These are phyloP conservation scores for Microchrysa polita DNA, from an alignment of 2,888 invertebrate genomes.

Conservation along the genomic window DNA sequence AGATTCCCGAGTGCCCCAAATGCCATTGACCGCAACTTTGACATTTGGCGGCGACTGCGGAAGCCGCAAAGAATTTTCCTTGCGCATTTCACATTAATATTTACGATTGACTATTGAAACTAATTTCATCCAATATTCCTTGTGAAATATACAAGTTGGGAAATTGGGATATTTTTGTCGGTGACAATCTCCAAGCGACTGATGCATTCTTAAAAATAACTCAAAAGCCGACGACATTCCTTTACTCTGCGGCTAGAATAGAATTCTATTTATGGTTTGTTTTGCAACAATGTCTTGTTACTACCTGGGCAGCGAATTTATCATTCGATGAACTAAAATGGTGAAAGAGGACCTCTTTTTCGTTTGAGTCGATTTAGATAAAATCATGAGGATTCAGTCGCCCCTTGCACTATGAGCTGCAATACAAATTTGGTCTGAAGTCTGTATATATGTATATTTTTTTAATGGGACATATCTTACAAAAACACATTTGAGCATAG, in stretches of 20 bases:
- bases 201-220: constrained; percentile 23
- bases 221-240: neutral
- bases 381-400: too few species aligned
- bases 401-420: too few species aligned
- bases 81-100: too few species aligned
- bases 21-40: constrained; percentile 50
- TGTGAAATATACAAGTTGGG: neutral
- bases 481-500: too few species aligned
- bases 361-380: too few species aligned
- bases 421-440: too few species aligned
- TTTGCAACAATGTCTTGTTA: neutral
- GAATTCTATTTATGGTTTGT: constrained; percentile 14
- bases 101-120: too few species aligned
- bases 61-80: neutral
- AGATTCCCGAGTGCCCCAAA: constrained; percentile 35
- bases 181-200: neutral
- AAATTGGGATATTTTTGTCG: neutral
- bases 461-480: too few species aligned
- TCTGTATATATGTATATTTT: too few species aligned
- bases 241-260: neutral
- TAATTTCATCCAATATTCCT: neutral
- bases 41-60: constrained; percentile 45
- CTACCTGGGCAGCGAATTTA: too few species aligned
- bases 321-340: too few species aligned
- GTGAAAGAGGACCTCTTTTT: too few species aligned